Evolutionary conservation across 1,140 invertebrate species (phyloP), one percentile per base, ranked within the genome.

Genomic region (Tetragnatha versicolor): DNA sequence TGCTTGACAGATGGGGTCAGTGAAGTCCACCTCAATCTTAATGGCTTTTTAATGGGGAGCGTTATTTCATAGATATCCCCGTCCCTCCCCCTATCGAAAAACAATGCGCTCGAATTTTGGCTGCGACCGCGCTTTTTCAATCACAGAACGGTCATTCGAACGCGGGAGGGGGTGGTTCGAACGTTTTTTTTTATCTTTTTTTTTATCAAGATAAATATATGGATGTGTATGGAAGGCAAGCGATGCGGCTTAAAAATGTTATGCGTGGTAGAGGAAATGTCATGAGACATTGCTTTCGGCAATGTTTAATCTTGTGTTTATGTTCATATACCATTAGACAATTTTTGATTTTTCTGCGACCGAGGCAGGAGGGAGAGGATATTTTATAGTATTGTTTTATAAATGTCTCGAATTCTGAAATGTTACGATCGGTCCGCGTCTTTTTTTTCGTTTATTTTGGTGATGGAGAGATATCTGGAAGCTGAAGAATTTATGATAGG

Each of bases 1-100:
- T 63, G n/a, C 25, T 75, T 75, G 72, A 75, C 72, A 75, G 72
- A 75, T 75, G 55, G 72, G 70, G 72, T 75, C 72, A 75, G 53
- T 22, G 12, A 1, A 47, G 72, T 49, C 72, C 72, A 75, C 72
- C 72, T 75, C 72, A 49, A 75, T 47, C 72, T 75, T 75, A 75
- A 75, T 75, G 72, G 58, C 39, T 75, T 75, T 75, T 75, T 75
- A 75, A 75, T 75, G 72, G 72, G 72, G 27, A 75, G 58, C 55
- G 58, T 1, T 75, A 63, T 75, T 72, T 39, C 63, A 37, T 22
- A n/a, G n/a, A 12, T 17, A 2, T 31, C 29, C 49, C 12, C n/a
- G 55, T 58, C 72, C 31, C 31, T 22, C 9, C 9, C 14, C 7
- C 17, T 20, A 10, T 27, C 4, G 6, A 6, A 35, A 58, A 60